phyloP scores from a whole-genome alignment of 2,888 invertebrate species.

The Pandemis heparana region DNA sequence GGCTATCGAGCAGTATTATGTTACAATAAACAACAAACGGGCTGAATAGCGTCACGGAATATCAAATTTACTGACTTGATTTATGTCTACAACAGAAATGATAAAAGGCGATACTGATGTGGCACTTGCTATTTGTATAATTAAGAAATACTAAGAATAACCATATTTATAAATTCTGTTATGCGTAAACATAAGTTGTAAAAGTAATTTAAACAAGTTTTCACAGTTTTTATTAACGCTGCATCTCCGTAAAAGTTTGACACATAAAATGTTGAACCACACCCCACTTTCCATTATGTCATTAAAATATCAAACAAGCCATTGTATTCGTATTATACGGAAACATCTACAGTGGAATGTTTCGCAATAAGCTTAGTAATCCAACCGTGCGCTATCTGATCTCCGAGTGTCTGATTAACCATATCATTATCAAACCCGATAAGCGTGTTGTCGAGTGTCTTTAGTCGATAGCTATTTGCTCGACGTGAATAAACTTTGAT shows the following conservation, averaged over 20 bases:
- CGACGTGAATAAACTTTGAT: constrained; percentile 18
- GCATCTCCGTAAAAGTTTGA: neutral
- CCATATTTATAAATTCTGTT: constrained; percentile 21
- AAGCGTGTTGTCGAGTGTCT: constrained; percentile 26
- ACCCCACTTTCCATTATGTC: neutral
- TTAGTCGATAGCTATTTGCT: neutral
- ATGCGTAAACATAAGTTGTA: neutral
- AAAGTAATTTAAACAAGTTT: neutral
- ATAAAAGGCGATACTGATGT: constrained; percentile 25
- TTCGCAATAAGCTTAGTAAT: constrained; percentile 20
- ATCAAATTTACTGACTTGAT: constrained; percentile 40
- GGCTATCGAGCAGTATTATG: constrained; percentile 34
- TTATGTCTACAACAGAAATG: constrained; percentile 34
- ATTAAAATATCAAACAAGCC: constrained; percentile 19
- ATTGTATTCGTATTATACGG: constrained; percentile 7
- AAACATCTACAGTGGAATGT: constrained; percentile 30
- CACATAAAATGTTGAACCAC: neutral
- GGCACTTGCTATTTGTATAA: constrained; percentile 28
- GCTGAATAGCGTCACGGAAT: constrained; percentile 36
- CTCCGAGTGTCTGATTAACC: constrained; percentile 32
- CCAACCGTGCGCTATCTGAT: constrained; percentile 24
- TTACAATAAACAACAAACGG: constrained; percentile 35
- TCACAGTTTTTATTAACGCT: neutral
- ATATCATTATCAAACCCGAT: constrained; percentile 30
- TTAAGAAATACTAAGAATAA: constrained; percentile 4